phyloP scores from a whole-genome alignment of 2,888 invertebrate genomes.

The Yponomeuta sedellus region DNA sequence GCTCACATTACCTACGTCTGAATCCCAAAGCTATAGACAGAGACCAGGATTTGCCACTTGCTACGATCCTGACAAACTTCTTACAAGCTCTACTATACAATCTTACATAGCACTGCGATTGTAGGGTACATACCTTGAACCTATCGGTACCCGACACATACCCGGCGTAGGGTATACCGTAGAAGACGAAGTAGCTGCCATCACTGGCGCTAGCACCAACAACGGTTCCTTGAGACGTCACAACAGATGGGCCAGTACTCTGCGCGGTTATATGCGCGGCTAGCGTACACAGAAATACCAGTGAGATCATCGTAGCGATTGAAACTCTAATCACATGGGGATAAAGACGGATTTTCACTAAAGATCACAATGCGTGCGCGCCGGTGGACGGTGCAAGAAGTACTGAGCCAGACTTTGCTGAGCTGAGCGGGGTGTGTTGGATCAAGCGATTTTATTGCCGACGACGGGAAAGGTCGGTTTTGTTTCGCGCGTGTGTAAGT shows the following conservation, averaged over 20 bases:
- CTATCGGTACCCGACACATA: slow-evolving; percentile 19
- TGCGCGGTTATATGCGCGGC: not conserved
- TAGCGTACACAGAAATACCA: not conserved
- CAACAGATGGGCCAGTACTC: slow-evolving; percentile 32
- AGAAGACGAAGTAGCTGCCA: slow-evolving; percentile 46
- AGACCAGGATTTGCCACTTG: too few relatives aligned
- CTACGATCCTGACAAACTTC: too few relatives aligned
- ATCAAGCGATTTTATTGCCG: not conserved
- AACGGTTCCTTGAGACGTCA: slow-evolving; percentile 49
- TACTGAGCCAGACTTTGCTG: not conserved
- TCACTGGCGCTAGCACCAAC: slow-evolving; percentile 37
- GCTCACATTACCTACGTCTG: too few relatives aligned
- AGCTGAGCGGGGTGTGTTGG: not conserved
- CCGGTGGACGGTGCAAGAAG: not conserved
- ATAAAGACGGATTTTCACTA: not conserved
- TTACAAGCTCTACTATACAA: too few relatives aligned
- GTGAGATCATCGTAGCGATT: not conserved
- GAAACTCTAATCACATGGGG: not conserved
- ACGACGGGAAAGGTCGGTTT: too few relatives aligned
- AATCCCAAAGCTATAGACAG: too few relatives aligned
- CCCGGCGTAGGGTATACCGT: slow-evolving; percentile 54
- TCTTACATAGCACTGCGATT: too few relatives aligned
- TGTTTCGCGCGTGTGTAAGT: too few relatives aligned
- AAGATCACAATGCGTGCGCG: not conserved
- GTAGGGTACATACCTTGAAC: slow-evolving; percentile 21